Evolutionary conservation across 2,888 invertebrate genomes (phyloP).

Genomic region (Scelioninae gen. 2): DNA sequence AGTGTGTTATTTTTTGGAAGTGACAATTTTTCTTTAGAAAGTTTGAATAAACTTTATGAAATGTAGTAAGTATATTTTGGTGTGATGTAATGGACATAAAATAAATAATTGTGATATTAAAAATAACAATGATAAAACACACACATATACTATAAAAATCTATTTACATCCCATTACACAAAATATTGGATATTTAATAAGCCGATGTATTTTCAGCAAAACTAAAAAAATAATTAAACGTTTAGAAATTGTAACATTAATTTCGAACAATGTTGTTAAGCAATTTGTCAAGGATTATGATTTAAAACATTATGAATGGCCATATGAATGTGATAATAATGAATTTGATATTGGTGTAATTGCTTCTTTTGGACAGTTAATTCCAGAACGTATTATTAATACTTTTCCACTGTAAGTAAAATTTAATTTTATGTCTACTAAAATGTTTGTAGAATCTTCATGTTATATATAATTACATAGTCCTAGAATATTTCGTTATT

Average conservation of each 20-base stretch:
- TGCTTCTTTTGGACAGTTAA: constrained; percentile 94
- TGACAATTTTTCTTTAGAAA: constrained; percentile 87
- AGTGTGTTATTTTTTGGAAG: constrained; percentile 91
- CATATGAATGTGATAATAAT: constrained; percentile 75
- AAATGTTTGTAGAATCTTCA: background rate
- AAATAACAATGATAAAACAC: too few relatives aligned
- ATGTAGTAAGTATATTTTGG: constrained; percentile 78
- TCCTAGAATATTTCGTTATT: too few relatives aligned
- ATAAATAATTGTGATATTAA: background rate
- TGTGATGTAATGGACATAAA: background rate
- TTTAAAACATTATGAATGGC: constrained; percentile 82
- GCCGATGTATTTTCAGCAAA: constrained; percentile 75
- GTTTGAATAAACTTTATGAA: constrained; percentile 81
- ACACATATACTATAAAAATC: too few relatives aligned
- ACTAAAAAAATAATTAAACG: constrained; percentile 76
- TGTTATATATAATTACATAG: too few relatives aligned
- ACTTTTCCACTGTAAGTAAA: constrained; percentile 87
- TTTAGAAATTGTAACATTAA: constrained; percentile 84
- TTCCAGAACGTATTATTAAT: constrained; percentile 85
- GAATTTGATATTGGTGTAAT: constrained; percentile 90
- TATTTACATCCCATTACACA: background rate
- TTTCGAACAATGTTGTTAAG: constrained; percentile 78
- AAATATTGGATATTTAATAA: background rate
- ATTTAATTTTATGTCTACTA: constrained; percentile 9
- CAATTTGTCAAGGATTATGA: constrained; percentile 80